phyloP scores from a whole-genome alignment of 1,140 invertebrate genomes.

The Geopemphigus sp. region DNA sequence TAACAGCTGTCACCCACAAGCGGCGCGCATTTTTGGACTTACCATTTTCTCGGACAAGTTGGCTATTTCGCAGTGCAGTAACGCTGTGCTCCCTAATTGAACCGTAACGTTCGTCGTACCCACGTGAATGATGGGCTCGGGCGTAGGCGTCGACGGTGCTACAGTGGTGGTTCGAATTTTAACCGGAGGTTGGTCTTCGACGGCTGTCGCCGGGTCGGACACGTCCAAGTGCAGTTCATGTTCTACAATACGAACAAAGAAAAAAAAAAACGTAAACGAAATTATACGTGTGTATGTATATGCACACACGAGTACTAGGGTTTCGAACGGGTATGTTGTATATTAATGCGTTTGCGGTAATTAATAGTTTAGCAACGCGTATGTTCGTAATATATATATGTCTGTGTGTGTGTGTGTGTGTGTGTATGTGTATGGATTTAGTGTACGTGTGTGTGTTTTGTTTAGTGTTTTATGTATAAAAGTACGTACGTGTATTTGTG shows the following conservation, averaged over 20 bases:
- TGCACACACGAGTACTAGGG: neutral
- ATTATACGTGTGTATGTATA: neutral
- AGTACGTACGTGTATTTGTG: too few species aligned
- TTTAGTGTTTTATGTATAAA: neutral
- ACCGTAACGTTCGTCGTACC: slow-evolving; percentile 76
- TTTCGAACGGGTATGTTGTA: neutral
- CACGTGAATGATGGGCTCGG: slow-evolving; percentile 59
- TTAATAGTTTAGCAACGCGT: neutral
- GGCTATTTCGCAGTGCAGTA: slow-evolving; percentile 75
- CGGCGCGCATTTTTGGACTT: slow-evolving; percentile 32
- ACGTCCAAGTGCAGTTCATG: slow-evolving; percentile 26
- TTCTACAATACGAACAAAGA: neutral
- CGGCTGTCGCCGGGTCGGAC: neutral
- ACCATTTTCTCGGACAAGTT: slow-evolving; percentile 66
- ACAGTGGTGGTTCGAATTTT: slow-evolving; percentile 8
- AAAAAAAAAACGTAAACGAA: neutral
- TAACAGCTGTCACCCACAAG: too few species aligned
- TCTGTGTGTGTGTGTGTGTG: neutral
- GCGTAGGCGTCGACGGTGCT: slow-evolving; percentile 48
- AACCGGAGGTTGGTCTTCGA: neutral
- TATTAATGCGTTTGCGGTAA: slow-evolving; percentile 12
- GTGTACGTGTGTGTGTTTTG: neutral
- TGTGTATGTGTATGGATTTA: too few species aligned
- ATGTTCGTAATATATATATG: too few species aligned
- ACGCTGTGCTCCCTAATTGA: slow-evolving; percentile 77